Base-by-base conservation (phyloP, 2,888 invertebrate species). In the Drosophila recens region DNA sequence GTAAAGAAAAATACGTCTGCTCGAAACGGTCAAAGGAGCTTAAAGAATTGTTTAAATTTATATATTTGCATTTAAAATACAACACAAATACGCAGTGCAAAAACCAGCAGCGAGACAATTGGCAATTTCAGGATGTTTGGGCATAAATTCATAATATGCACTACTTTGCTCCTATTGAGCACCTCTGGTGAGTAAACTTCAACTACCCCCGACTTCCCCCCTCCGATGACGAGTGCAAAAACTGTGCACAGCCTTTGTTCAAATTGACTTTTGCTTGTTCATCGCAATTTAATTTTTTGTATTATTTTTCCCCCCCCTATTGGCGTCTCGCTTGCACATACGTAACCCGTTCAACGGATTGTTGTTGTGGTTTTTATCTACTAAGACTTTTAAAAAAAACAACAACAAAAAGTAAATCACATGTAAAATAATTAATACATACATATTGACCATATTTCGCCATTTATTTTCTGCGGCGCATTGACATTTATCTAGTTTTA, bases 141-240 rank as follows among this genome's bases (percentile, higher is more conserved):
- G 69, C 76, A 80, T 82, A 90, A 89, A 74, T 61, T 87, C 54
- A 52, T 86, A 53, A 68, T 79, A 62, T 80, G 88, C 70, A 70
- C 78, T 45, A 52, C 87, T 56, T 65, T 90, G 74, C 78, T 90
- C 58, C 65, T 82, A 61, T 71, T 75, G 53, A 71, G 80, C 67
- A 75, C 70, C 71, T 75, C 82, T 72, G 90, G 89, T 89, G 75
- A 87, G 90, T 90, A 77, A 77, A 69, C n/a, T 56, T 70, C 46
- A 66, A 62, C 48, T 66, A 59, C 45, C 13, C 23, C 13, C 23
- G 20, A 64, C 51, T 27, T 43, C 43, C 33, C 34, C 23, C 45
- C 38, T 30, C 40, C n/a, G 36, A 40, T 40, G 23, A 58, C 38
- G 64, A 49, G 49, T 36, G 46, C 49, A 68, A 80, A 66, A 70